These are phyloP conservation scores for Agrotis ipsilon DNA, from an alignment of 2,888 invertebrate species.

Conservation along the genomic window DNA sequence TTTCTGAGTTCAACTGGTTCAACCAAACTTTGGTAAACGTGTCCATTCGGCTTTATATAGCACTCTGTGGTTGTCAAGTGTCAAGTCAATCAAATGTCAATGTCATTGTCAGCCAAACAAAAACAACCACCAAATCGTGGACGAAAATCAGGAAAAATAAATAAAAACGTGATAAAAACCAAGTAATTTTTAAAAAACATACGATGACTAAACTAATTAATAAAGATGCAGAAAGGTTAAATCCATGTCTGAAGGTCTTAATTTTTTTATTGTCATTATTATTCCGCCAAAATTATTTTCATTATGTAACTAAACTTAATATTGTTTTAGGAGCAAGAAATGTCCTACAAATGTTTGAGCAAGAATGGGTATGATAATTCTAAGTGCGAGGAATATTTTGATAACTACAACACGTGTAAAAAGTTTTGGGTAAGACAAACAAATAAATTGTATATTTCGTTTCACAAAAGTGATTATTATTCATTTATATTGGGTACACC, in stretches of 20 bases:
- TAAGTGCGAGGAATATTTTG: slow-evolving; percentile 93
- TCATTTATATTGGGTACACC: too few relatives aligned
- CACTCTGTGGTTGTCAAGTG: too few relatives aligned
- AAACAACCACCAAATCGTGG: slow-evolving; percentile 23
- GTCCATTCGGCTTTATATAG: too few relatives aligned
- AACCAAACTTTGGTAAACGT: too few relatives aligned
- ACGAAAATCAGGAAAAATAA: slow-evolving; percentile 4
- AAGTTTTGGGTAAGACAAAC: slow-evolving; percentile 94
- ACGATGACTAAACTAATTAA: slow-evolving; percentile 79
- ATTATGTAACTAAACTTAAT: slow-evolving; percentile 65
- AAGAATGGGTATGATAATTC: slow-evolving; percentile 93
- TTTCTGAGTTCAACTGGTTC: too few relatives aligned
- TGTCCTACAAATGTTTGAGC: slow-evolving; percentile 93
- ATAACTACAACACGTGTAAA: slow-evolving; percentile 95
- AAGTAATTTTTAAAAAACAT: slow-evolving; percentile 1
- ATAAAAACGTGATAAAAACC: slow-evolving; percentile 7
- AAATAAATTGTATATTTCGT: background rate
- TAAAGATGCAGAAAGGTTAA: slow-evolving; percentile 79
- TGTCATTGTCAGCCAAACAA: slow-evolving; percentile 5
- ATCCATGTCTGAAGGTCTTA: slow-evolving; percentile 85
- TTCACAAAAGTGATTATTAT: too few relatives aligned
- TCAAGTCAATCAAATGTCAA: background rate
- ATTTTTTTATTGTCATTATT: background rate
- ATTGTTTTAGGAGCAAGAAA: slow-evolving; percentile 93
- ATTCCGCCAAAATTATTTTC: slow-evolving; percentile 12